phyloP scores from a whole-genome alignment of 2,888 invertebrate species.

The Tipula helvola region DNA sequence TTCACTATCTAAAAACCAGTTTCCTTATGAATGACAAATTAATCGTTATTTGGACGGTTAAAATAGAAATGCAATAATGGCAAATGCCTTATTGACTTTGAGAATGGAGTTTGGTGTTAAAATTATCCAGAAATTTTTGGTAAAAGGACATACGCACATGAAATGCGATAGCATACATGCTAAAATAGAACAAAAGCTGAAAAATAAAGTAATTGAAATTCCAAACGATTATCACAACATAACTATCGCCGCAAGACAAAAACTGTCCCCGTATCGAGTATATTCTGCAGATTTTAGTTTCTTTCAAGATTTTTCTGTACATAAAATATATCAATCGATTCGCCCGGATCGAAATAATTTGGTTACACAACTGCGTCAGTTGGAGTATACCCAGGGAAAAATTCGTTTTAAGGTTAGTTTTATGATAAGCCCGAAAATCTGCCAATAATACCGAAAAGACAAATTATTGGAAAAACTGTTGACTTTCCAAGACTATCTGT shows the following conservation, averaged over 20 bases:
- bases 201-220: slow-evolving; percentile 11
- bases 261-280: not conserved
- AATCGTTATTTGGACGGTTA: not conserved
- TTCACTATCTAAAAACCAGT: not conserved
- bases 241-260: slow-evolving; percentile 9
- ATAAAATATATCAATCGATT: not conserved
- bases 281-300: not conserved
- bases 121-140: slow-evolving; percentile 11
- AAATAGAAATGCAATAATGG: slow-evolving; percentile 12
- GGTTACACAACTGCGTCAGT: slow-evolving; percentile 30
- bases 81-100: slow-evolving; percentile 13
- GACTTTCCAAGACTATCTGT: not conserved
- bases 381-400: not conserved
- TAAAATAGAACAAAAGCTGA: slow-evolving; percentile 12
- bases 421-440: not conserved
- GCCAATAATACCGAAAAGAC: not conserved
- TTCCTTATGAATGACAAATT: not conserved
- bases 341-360: slow-evolving; percentile 27
- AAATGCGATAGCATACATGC: slow-evolving; percentile 12
- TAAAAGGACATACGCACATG: slow-evolving; percentile 13
- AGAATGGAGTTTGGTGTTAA: slow-evolving; percentile 7
- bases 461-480: not conserved
- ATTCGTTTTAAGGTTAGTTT: not conserved
- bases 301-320: not conserved
- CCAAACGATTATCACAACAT: slow-evolving; percentile 8